phyloP scores from a whole-genome alignment of 2,113 vertebrate genomes.

The Paralichthys olivaceus region DNA sequence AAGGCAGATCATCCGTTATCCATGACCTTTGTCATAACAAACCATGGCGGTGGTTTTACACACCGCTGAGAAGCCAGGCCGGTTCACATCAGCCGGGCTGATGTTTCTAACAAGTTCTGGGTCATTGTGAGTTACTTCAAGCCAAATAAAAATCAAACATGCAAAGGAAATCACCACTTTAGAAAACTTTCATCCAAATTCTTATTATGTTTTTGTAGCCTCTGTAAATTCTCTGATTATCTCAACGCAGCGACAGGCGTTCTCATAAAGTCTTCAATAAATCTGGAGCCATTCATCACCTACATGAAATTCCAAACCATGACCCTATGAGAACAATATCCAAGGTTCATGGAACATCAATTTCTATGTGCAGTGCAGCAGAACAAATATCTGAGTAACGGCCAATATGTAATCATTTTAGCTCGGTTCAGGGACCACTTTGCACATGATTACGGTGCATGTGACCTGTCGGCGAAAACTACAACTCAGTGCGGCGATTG shows the following conservation, averaged over 20 bases:
- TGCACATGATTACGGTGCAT: constrained; percentile 38
- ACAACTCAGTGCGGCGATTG: constrained; percentile 4
- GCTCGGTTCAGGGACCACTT: constrained; percentile 54
- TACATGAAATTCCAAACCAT: constrained; percentile 65
- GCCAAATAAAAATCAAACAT: not conserved
- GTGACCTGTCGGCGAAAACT: constrained; percentile 14
- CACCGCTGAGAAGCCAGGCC: constrained; percentile 45
- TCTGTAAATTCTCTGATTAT: constrained; percentile 2
- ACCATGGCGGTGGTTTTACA: constrained; percentile 63
- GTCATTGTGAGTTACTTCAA: not conserved
- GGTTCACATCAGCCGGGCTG: constrained; percentile 17
- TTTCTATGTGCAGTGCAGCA: constrained; percentile 74
- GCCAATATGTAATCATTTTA: constrained; percentile 67
- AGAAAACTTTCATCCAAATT: not conserved
- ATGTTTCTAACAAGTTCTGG: constrained; percentile 28
- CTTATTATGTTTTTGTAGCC: not conserved
- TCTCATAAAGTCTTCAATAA: constrained; percentile 31
- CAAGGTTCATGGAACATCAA: constrained; percentile 71
- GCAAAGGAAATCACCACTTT: not conserved
- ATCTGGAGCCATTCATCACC: constrained; percentile 65
- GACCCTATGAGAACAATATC: constrained; percentile 66
- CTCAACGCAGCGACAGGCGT: constrained; percentile 15
- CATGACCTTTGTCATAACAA: constrained; percentile 81
- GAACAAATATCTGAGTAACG: constrained; percentile 75
- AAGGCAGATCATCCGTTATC: constrained; percentile 81